Evolutionary conservation across 2,888 invertebrate species (phyloP), one percentile per base, ranked within the genome.

Genomic region (Acanthosoma haemorrhoidale): DNA sequence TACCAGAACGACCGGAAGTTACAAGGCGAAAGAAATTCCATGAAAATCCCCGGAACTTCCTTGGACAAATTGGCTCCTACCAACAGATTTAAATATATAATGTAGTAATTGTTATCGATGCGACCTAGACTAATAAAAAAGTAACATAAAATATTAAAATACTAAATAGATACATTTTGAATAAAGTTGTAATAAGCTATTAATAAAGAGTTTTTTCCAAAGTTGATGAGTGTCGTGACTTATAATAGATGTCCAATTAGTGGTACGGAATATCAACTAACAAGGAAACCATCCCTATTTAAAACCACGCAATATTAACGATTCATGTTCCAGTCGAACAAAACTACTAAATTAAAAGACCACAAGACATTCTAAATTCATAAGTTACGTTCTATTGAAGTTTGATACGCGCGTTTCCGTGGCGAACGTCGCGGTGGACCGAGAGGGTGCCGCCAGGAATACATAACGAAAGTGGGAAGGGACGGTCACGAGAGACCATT

Each of bases 401-500:
- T 51, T 51, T 51, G 25, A 51, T 51, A 51, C 51, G 25, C n/a
- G 29, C n/a, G n/a, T n/a, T n/a, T n/a, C n/a, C n/a, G n/a, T n/a
- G n/a, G n/a, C n/a, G n/a, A n/a, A n/a, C n/a, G n/a, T n/a, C n/a
- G n/a, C n/a, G 51, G 25, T n/a, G 51, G 51, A 51, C 51, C 21
- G 51, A 21, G 51, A 51, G 21, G 51, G n/a, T 25, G 51, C 51
- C 51, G 29, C 29, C 21, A 51, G 51, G 51, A 51, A 51, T 51
- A 51, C 29, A 25, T 51, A 51, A 51, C 25, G 51, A 25, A n/a
- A n/a, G n/a, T n/a, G n/a, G n/a, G n/a, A n/a, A n/a, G n/a, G 25
- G 51, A 51, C 29, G 51, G 51, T 51, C 51, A 51, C 51, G 51
- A 51, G 51, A n/a, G 51, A 25, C 29, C 25, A 51, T 51, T 51